A percentile compares a stretch with the other conserved stretches of the same genome.
These are phyloP conservation scores for Nasonia oneida DNA, from an alignment of 2,888 invertebrate genomes.

Conservation along the genomic window DNA sequence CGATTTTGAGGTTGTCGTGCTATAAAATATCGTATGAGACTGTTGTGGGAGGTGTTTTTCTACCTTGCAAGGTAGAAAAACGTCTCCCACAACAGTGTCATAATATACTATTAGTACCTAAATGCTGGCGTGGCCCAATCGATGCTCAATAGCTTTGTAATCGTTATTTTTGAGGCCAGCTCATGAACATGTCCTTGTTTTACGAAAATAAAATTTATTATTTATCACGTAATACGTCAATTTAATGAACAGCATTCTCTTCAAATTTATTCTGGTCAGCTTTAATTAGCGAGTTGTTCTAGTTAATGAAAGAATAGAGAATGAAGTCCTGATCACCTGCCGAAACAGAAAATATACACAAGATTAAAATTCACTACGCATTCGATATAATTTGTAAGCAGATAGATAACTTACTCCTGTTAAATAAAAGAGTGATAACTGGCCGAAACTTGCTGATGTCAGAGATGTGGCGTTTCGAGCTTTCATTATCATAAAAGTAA, in stretches of 20 bases:
- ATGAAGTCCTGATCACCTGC: slow-evolving; percentile 26
- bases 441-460: not conserved
- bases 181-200: not conserved
- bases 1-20: too few relatives aligned
- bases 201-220: not conserved
- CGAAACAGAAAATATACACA: not conserved
- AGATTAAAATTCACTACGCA: not conserved
- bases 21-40: too few relatives aligned
- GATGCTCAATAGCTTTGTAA: not conserved
- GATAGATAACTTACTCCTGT: slow-evolving; percentile 6
- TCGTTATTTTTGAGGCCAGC: too few relatives aligned
- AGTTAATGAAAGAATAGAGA: slow-evolving; percentile 24
- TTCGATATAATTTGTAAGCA: not conserved
- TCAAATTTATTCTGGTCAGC: too few relatives aligned
- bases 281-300: not conserved
- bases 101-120: not conserved
- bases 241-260: too few relatives aligned
- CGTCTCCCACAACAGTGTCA: too few relatives aligned
- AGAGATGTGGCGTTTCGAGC: slow-evolving; percentile 13
- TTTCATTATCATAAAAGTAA: slow-evolving; percentile 26
- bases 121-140: not conserved
- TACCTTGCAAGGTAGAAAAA: too few relatives aligned
- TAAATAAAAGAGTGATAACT: not conserved
- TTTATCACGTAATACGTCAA: too few relatives aligned
- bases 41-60: too few relatives aligned